phyloP scores from a whole-genome alignment of 2,113 vertebrate genomes.

The Castor canadensis region DNA sequence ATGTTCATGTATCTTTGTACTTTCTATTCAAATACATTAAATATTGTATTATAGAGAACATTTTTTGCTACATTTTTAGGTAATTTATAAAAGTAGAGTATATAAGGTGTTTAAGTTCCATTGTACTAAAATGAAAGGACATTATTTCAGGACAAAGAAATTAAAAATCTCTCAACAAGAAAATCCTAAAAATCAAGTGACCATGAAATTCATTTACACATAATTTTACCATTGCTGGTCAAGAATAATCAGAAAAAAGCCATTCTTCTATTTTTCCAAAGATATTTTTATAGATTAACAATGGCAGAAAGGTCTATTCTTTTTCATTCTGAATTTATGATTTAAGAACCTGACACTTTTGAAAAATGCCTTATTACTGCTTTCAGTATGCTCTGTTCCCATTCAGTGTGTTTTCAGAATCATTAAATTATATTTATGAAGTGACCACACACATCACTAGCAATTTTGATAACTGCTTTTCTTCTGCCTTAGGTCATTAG shows the following conservation, averaged over 20 bases:
- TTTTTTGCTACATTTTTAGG: neutral
- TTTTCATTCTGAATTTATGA: constrained; percentile 58
- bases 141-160: constrained; percentile 58
- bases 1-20: neutral
- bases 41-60: neutral
- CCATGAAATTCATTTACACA: constrained; percentile 56
- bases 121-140: constrained; percentile 47
- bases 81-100: constrained; percentile 40
- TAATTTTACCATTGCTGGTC: constrained; percentile 58
- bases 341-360: constrained; percentile 51
- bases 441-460: constrained; percentile 53
- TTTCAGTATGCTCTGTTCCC: constrained; percentile 21
- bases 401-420: constrained; percentile 58
- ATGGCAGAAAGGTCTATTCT: constrained; percentile 30
- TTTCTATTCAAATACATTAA: constrained; percentile 48
- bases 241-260: constrained; percentile 62
- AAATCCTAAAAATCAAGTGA: constrained; percentile 53
- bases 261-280: constrained; percentile 26
- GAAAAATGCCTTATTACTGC: constrained; percentile 54
- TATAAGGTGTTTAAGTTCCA: neutral
- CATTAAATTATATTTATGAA: constrained; percentile 71
- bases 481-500: constrained; percentile 68
- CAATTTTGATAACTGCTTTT: constrained; percentile 64
- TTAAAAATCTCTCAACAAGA: constrained; percentile 56
- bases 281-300: constrained; percentile 59